Conservation (phyloP, 2,797 vertebrate species). For the Scleropages formosus region DNA sequence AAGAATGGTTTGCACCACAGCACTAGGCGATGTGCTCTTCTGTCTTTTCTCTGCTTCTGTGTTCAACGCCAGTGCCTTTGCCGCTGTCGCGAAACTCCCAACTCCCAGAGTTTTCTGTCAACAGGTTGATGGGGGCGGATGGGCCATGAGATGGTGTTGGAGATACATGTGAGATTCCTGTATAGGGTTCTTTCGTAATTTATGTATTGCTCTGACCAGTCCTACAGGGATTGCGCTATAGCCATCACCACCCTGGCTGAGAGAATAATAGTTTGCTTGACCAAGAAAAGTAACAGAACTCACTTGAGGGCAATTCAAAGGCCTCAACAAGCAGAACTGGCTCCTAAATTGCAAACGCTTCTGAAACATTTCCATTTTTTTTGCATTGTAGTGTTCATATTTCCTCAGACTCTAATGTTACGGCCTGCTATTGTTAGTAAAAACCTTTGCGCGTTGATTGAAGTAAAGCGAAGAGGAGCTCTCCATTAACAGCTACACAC, state of each 20-base stretch:
- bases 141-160: not conserved
- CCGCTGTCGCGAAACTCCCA: not conserved
- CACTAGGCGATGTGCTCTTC: slow-evolving; percentile 34
- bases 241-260: not conserved
- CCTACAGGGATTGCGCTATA: no score
- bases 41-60: not conserved
- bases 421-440: not conserved
- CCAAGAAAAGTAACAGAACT: not conserved
- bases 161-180: not conserved
- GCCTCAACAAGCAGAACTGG: not conserved
- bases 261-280: not conserved
- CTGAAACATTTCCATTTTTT: slow-evolving; percentile 16
- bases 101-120: slow-evolving; percentile 10
- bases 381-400: not conserved
- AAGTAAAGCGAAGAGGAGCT: not conserved
- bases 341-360: not conserved
- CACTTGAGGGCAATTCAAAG: not conserved
- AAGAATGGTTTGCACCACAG: slow-evolving; percentile 56
- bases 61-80: not conserved
- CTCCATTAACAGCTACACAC: slow-evolving; percentile 3
- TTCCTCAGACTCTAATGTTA: slow-evolving; percentile 7
- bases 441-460: not conserved
- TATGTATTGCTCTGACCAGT: not conserved
- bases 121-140: slow-evolving; percentile 17
- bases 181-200: not conserved